Base-by-base conservation (phyloP, 2,888 invertebrate genomes). In the Eupithecia abbreviata region DNA sequence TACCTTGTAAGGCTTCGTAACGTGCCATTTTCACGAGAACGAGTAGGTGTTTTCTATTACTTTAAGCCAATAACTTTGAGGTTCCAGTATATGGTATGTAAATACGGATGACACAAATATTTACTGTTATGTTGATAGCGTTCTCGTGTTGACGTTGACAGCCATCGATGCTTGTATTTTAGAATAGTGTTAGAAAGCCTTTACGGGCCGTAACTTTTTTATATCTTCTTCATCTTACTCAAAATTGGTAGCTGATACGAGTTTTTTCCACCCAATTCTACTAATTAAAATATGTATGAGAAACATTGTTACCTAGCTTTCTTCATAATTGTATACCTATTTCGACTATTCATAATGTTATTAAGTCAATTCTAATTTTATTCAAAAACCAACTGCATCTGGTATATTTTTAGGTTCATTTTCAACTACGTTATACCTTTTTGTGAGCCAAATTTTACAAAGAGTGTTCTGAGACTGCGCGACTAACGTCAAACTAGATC, bases 1-100 rank as follows among this genome's bases (percentile, higher is more conserved):
- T 95, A 94, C 88, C 87, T 92, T 91, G 86, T 95, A 94, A 93
- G 94, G 93, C 90, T 94, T 94, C 93, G 86, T 88, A 88, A 84
- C 90, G 90, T 91, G 91, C 90, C 90, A 90, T 91, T 91, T 91
- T 90, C 87, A 87, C 87, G 87, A 90, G 85, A 88, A 89, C 83
- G 83, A 83, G 84, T 88, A 86, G 84, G 85, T 87, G 83, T 85
- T 81, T 82, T 86, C 82, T 85, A 82, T 84, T 81, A 84, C 82
- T 78, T 81, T 86, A 85, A 87, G 85, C 87, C 85, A 85, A 89
- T 88, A 87, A 87, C 84, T 86, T 85, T 78, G 76, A 82, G 80
- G 80, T 84, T 81, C 82, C 80, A 80, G 85, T 81, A 85, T 83
- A 82, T 78, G 72, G 78, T 73, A 77, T 75, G 79, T 81, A 76